phyloP scores from a whole-genome alignment of 2,113 vertebrate species.

The Nerophis ophidion region DNA sequence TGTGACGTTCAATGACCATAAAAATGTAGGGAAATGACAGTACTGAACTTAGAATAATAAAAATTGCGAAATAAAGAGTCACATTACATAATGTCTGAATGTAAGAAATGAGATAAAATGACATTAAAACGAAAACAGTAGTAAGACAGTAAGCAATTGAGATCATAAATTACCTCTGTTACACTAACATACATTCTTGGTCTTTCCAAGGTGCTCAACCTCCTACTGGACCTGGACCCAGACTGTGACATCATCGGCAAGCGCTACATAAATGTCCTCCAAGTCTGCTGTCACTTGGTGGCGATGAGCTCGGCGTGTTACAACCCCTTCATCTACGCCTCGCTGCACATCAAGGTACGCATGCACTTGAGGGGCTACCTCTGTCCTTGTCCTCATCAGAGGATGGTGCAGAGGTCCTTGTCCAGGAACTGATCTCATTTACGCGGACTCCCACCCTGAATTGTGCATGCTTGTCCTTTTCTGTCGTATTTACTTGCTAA shows the following conservation, averaged over 20 bases:
- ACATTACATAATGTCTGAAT: too few relatives aligned
- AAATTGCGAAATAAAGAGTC: too few relatives aligned
- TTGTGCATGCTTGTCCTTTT: not conserved
- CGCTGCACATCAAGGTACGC: constrained; percentile 75
- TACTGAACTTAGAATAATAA: too few relatives aligned
- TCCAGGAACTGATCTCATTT: constrained; percentile 33
- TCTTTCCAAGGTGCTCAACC: constrained; percentile 68
- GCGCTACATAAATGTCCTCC: constrained; percentile 71
- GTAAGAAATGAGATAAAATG: too few relatives aligned
- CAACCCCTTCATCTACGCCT: constrained; percentile 80
- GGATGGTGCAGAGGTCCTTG: constrained; percentile 5
- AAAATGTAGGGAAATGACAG: too few relatives aligned
- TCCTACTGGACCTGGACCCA: constrained; percentile 71
- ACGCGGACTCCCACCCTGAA: constrained; percentile 11
- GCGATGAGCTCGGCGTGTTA: constrained; percentile 79
- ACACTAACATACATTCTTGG: constrained; percentile 18
- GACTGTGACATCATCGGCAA: constrained; percentile 72
- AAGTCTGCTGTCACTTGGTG: constrained; percentile 73
- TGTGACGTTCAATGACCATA: too few relatives aligned
- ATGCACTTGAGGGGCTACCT: constrained; percentile 66
- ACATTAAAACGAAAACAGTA: too few relatives aligned
- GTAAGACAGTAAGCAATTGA: too few relatives aligned
- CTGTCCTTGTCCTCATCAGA: constrained; percentile 39
- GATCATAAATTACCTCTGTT: too few relatives aligned
- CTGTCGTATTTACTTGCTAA: not conserved